Conservation (phyloP, 2,888 invertebrate species). For the Rhaphigaster nebulosa region DNA sequence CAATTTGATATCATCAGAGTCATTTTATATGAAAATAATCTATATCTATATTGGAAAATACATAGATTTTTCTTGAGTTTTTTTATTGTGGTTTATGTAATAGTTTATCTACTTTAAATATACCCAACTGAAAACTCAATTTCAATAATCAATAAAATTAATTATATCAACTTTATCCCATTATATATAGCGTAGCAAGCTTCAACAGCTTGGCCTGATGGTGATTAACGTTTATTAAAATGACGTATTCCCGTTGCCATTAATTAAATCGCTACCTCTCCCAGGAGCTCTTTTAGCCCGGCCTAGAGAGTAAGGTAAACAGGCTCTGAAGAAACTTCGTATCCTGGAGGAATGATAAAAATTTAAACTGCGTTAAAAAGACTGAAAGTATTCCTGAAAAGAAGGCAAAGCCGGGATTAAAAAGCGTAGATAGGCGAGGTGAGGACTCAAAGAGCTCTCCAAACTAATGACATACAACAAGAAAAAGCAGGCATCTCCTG, state of each 20-base stretch:
- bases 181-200: not conserved
- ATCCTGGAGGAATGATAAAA: constrained; percentile 25
- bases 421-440: constrained; percentile 23
- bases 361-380: constrained; percentile 17
- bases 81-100: not conserved
- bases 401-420: not conserved
- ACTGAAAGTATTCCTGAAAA: constrained; percentile 22
- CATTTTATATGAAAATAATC: too few species aligned
- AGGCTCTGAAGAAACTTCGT: not conserved
- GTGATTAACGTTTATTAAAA: not conserved
- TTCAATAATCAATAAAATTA: not conserved
- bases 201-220: not conserved
- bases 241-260: not conserved
- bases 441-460: not conserved
- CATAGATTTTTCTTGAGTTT: too few species aligned
- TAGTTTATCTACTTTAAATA: not conserved
- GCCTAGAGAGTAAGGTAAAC: not conserved
- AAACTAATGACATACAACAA: constrained; percentile 25
- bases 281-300: not conserved
- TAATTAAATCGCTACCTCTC: not conserved
- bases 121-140: not conserved
- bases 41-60: too few species aligned
- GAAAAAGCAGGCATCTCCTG: not conserved
- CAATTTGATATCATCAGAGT: too few species aligned
- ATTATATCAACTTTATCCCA: not conserved